Evolutionary conservation across 2,888 invertebrate species (phyloP).

Genomic region (Lasioglossum marginatum): DNA sequence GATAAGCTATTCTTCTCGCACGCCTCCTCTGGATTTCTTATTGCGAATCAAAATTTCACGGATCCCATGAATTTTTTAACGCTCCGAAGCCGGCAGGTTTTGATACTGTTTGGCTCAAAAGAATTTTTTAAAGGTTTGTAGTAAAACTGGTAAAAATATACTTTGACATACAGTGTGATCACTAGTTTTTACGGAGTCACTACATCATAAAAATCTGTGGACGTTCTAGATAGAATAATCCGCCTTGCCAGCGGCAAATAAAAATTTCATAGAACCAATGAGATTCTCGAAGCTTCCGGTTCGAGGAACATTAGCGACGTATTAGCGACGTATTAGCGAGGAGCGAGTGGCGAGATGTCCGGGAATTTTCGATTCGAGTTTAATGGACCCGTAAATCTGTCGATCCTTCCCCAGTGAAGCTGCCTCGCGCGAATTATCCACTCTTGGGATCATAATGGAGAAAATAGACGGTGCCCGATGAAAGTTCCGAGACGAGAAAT

Average conservation of each 20-base stretch:
- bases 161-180: too few species aligned
- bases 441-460: constrained; percentile 9
- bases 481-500: background rate
- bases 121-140: too few species aligned
- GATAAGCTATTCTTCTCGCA: background rate
- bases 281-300: background rate
- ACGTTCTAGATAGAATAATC: background rate
- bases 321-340: constrained; percentile 23
- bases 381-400: constrained; percentile 45
- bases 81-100: background rate
- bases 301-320: constrained; percentile 16
- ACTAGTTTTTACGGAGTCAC: background rate
- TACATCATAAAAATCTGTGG: background rate
- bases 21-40: background rate
- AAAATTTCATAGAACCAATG: background rate
- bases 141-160: too few species aligned
- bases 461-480: constrained; percentile 7
- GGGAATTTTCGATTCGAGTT: constrained; percentile 33
- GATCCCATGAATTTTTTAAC: background rate
- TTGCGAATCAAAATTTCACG: background rate
- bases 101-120: background rate
- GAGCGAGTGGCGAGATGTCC: background rate
- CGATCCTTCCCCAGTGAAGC: constrained; percentile 22
- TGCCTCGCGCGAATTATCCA: constrained; percentile 18
- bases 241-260: background rate